phyloP scores from a whole-genome alignment of 1,140 invertebrate genomes.

The Eurosta solidaginis region DNA sequence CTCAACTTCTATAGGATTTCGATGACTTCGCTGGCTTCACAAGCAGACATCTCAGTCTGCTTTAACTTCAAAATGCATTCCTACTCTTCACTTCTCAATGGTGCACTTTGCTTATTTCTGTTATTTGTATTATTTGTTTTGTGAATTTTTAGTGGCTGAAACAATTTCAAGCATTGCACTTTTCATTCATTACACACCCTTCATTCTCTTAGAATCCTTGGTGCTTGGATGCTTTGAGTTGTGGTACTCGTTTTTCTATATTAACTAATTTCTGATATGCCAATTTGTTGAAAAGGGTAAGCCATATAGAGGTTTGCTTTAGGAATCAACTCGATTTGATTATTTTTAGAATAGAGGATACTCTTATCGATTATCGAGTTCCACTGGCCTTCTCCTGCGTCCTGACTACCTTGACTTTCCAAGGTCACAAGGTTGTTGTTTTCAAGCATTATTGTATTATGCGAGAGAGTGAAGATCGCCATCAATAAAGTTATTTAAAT shows the following conservation, averaged over 20 bases:
- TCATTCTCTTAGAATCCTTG: background rate
- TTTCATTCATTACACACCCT: background rate
- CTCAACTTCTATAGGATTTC: background rate
- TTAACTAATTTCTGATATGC: background rate
- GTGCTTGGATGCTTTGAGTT: too few species aligned
- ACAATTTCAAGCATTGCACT: slow-evolving; percentile 19
- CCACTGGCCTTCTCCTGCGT: too few species aligned
- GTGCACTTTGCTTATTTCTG: background rate
- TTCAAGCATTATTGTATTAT: too few species aligned
- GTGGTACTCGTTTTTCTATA: background rate
- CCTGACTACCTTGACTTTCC: too few species aligned
- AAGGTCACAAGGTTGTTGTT: too few species aligned
- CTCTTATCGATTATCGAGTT: too few species aligned
- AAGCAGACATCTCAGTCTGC: background rate
- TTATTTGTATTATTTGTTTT: background rate
- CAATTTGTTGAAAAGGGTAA: background rate
- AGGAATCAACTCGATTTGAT: too few species aligned
- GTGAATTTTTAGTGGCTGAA: background rate
- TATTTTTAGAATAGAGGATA: too few species aligned
- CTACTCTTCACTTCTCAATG: background rate
- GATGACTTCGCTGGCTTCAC: background rate
- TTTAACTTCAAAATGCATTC: too few species aligned
- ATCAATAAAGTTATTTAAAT: too few species aligned
- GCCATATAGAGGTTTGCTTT: too few species aligned
- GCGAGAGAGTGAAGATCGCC: too few species aligned